Evolutionary conservation across 1,140 invertebrate species (phyloP).

Genomic region (Lasaia peninsularis): DNA sequence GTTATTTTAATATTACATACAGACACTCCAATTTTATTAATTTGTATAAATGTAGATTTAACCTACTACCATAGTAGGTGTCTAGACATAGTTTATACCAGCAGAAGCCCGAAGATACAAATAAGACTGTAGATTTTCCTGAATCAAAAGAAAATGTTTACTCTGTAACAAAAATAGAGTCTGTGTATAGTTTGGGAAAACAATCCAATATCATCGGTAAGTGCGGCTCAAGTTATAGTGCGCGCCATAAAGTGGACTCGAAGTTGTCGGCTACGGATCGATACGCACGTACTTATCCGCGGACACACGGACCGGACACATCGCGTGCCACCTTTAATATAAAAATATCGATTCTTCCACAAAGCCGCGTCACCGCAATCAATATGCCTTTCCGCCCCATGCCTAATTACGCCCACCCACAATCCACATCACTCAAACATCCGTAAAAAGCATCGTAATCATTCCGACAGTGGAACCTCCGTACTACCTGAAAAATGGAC

Average conservation of each 20-base stretch:
- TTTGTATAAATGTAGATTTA: too few species aligned
- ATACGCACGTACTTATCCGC: constrained; percentile 61
- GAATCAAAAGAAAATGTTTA: too few species aligned
- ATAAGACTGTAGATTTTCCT: too few species aligned
- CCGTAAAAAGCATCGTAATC: constrained; percentile 65
- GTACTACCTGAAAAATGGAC: constrained; percentile 65
- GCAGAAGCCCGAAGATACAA: too few species aligned
- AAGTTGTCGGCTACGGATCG: constrained; percentile 58
- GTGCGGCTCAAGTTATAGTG: constrained; percentile 51
- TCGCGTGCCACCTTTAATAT: constrained; percentile 73
- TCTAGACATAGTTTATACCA: too few species aligned
- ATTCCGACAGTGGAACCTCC: constrained; percentile 37
- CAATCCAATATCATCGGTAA: constrained; percentile 31
- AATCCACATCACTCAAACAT: constrained; percentile 71
- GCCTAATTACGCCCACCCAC: constrained; percentile 74
- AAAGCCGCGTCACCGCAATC: constrained; percentile 74
- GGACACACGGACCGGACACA: constrained; percentile 59
- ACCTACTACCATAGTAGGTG: too few species aligned
- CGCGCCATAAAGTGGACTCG: constrained; percentile 63
- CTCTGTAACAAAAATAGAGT: too few species aligned
- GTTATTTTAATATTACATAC: too few species aligned
- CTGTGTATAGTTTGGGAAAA: not conserved
- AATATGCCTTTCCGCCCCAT: constrained; percentile 74
- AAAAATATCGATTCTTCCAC: constrained; percentile 76
- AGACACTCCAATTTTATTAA: too few species aligned